These are phyloP conservation scores for Poecilia gillii DNA, from an alignment of 2,797 vertebrate species.

Conservation along the genomic window DNA sequence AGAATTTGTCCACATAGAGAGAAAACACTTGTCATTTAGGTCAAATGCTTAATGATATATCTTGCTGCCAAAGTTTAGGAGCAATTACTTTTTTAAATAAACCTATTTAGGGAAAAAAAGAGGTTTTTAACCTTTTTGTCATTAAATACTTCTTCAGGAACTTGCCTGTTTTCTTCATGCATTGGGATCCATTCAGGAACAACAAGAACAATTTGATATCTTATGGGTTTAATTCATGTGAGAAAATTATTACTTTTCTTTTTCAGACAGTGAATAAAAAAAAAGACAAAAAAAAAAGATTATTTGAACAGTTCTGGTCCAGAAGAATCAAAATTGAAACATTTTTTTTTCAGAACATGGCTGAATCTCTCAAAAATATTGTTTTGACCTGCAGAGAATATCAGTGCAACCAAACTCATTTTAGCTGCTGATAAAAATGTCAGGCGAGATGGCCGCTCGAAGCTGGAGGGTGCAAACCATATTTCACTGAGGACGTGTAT, in stretches of 20 bases:
- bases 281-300: conserved; percentile 6
- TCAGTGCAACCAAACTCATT: conserved; percentile 48
- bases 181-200: not conserved
- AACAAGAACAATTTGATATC: not conserved
- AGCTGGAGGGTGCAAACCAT: conserved; percentile 30
- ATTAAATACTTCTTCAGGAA: not conserved
- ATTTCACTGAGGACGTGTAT: conserved; percentile 40
- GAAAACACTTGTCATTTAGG: not conserved
- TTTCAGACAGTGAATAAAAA: not conserved
- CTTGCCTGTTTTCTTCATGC: not conserved
- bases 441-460: conserved; percentile 34
- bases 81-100: not conserved
- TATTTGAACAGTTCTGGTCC: conserved; percentile 3
- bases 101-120: not conserved
- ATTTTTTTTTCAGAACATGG: conserved; percentile 23
- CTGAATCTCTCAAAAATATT: conserved; percentile 37
- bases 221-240: conserved; percentile 5
- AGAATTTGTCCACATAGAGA: not conserved
- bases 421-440: conserved; percentile 60
- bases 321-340: conserved; percentile 12
- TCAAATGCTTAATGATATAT: not conserved
- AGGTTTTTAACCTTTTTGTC: not conserved
- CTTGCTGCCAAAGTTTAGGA: not conserved
- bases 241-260: not conserved
- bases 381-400: conserved; percentile 51